Conservation (phyloP, 2,113 vertebrate species). For the Arizona elegans region DNA sequence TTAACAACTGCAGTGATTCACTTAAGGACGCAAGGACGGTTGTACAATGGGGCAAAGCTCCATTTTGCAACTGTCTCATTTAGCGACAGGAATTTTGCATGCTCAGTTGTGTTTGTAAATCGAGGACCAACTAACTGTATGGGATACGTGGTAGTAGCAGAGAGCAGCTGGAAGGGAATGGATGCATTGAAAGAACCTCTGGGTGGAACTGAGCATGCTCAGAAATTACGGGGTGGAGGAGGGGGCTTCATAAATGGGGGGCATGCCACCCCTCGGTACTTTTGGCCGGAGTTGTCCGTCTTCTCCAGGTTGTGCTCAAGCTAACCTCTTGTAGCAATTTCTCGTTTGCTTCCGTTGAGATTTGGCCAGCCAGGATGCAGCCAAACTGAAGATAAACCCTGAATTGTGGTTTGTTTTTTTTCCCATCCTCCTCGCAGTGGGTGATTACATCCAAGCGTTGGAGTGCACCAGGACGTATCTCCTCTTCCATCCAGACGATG, state of each 20-base stretch:
- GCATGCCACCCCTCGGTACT: neutral
- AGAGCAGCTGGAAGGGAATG: too few relatives aligned
- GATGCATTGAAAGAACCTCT: neutral
- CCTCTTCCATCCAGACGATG: constrained; percentile 83
- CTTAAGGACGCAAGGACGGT: too few relatives aligned
- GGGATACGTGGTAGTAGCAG: too few relatives aligned
- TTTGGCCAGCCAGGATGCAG: neutral
- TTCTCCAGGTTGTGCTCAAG: neutral
- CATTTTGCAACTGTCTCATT: too few relatives aligned
- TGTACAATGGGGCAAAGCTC: too few relatives aligned
- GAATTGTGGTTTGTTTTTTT: neutral
- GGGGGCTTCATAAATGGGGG: neutral
- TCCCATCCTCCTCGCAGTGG: constrained; percentile 66
- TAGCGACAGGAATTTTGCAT: too few relatives aligned
- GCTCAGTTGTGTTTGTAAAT: neutral
- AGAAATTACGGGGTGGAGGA: neutral
- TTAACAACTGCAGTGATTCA: too few relatives aligned
- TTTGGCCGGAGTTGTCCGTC: neutral
- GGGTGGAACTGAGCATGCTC: neutral
- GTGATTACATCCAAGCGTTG: constrained; percentile 77
- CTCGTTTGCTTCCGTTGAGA: neutral
- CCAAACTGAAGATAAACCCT: too few relatives aligned
- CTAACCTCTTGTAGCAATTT: neutral
- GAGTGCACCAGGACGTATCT: constrained; percentile 85
- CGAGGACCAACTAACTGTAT: too few relatives aligned